These are phyloP conservation scores for Plagodis pulveraria DNA, from an alignment of 2,888 invertebrate species.

Conservation along the genomic window DNA sequence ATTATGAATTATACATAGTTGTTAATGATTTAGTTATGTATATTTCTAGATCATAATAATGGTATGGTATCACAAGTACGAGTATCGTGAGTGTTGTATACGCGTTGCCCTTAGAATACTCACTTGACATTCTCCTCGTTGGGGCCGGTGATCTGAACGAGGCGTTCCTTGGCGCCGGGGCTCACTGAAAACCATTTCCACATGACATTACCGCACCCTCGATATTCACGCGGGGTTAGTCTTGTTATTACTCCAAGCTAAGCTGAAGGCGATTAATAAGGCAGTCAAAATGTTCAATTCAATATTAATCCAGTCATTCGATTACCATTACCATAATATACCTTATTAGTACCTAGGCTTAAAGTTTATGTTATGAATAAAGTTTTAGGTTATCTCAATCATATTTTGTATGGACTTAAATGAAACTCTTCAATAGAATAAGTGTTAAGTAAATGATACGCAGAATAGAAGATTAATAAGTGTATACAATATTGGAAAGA, in stretches of 20 bases:
- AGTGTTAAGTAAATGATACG: slow-evolving; percentile 35
- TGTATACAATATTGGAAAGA: slow-evolving; percentile 32
- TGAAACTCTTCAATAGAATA: slow-evolving; percentile 15
- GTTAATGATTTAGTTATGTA: no score
- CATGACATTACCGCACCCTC: slow-evolving; percentile 37
- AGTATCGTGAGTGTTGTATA: no score
- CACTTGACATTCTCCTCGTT: slow-evolving; percentile 97
- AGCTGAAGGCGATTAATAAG: slow-evolving; percentile 65
- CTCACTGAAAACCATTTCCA: slow-evolving; percentile 88
- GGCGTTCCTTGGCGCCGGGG: slow-evolving; percentile 96
- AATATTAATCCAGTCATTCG: slow-evolving; percentile 27
- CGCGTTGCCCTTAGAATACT: slow-evolving; percentile 38
- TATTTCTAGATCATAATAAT: no score
- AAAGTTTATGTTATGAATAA: slow-evolving; percentile 4
- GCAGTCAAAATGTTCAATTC: slow-evolving; percentile 43
- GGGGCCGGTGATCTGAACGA: slow-evolving; percentile 97
- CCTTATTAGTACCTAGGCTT: slow-evolving; percentile 14
- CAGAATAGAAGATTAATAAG: slow-evolving; percentile 21
- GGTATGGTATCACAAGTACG: no score
- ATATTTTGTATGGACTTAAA: not conserved
- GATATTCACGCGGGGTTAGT: slow-evolving; percentile 33
- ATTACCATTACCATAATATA: slow-evolving; percentile 15
- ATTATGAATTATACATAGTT: no score
- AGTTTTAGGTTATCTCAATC: not conserved
- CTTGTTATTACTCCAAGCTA: slow-evolving; percentile 52